phyloP scores from a whole-genome alignment of 1,140 invertebrate genomes.

The Lepidurus apus region DNA sequence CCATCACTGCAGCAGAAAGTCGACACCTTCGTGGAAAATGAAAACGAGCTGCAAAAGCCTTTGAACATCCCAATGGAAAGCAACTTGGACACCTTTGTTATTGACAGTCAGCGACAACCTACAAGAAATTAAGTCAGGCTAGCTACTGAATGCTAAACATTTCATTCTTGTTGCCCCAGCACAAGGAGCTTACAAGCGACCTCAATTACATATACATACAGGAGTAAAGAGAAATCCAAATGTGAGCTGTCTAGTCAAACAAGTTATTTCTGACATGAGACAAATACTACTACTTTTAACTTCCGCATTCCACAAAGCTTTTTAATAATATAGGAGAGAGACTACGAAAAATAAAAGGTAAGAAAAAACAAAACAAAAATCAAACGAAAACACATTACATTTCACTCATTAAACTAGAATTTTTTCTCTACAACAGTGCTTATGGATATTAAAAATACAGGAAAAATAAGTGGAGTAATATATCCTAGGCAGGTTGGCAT shows the following conservation, averaged over 20 bases:
- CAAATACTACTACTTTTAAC: background rate
- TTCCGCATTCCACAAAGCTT: background rate
- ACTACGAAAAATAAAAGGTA: no score
- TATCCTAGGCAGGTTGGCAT: slow-evolving; percentile 8
- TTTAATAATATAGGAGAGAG: background rate
- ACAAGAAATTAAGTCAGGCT: background rate
- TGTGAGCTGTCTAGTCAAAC: background rate
- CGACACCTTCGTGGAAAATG: no score
- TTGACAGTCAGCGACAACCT: background rate
- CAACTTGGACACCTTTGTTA: background rate
- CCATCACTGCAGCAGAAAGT: no score
- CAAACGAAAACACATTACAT: background rate
- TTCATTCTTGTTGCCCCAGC: background rate
- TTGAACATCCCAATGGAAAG: background rate
- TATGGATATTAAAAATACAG: background rate
- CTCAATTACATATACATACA: background rate
- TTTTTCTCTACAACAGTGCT: no score
- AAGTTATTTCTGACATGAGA: background rate
- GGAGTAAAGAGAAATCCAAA: background rate
- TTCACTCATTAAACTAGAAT: no score
- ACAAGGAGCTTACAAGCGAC: background rate
- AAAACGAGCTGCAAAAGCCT: no score
- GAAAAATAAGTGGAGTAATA: background rate
- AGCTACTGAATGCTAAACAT: background rate
- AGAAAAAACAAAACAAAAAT: background rate